Base-by-base conservation (phyloP, 2,113 vertebrate species). In the Perca fluviatilis region DNA sequence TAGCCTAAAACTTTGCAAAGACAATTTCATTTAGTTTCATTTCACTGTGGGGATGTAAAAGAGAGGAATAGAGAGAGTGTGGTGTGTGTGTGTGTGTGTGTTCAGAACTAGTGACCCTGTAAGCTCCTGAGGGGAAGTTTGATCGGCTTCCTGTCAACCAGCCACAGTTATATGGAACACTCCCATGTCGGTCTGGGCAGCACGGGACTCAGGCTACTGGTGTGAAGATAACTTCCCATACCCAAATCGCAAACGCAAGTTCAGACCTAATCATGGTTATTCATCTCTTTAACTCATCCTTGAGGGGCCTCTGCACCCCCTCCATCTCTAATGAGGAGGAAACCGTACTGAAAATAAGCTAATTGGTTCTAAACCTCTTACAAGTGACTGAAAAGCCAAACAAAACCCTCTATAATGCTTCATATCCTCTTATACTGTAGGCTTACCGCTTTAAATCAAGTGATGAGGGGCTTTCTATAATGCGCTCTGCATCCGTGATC, bases 71-170 rank as follows among this genome's bases (percentile, higher is more conserved):
- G 40, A 10, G 25, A 6, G 47, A 9, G 56, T 4, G 43, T 15
- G 1, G 12, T 50, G 75, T 80, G 74, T 72, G 71, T 27, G 27
- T 27, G 27, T 27, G 27, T 27, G 43, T 2, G 50, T 89, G 86
- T 91, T 92, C 90, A 86, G 79, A 88, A 76, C 72, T 90, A 92
- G 92, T 84, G 90, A 92, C 75, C 11, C 40, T 11, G 60, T 68
- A 70, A 74, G 77, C 60, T 88, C 84, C 81, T 18, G 78, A n/a
- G 90, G 90, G 89, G 68, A 82, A 30, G 84, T 90, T 74, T 75
- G 83, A 92, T 88, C 65, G 78, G 70, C 78, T 86, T 89, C 68
- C 87, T 91, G 92, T 91, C 91, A 90, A 86, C 93, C 89, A 80
- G 84, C 84, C 33, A 68, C 19, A 71, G 79, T 79, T 88, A 83